These are phyloP conservation scores for Tonatia bakeri DNA, from an alignment of 2,113 vertebrate genomes.

Conservation along the genomic window DNA sequence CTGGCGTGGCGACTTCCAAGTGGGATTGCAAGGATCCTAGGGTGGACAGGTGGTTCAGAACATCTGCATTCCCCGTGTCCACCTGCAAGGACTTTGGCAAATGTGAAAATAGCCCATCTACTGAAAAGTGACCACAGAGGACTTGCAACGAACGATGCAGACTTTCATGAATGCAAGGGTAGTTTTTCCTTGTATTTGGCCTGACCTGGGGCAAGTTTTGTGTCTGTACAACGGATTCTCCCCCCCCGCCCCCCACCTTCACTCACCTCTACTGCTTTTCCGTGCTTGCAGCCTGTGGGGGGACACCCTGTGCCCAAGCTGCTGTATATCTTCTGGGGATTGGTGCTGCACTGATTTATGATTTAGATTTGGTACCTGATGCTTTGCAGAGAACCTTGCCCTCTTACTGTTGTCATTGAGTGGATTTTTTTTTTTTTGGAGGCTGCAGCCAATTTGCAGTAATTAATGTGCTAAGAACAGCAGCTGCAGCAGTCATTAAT, in stretches of 20 bases:
- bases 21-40: not conserved
- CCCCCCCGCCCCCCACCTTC: too few species aligned
- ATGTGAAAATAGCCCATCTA: not conserved
- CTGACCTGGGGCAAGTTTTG: not conserved
- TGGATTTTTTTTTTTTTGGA: constrained; percentile 67
- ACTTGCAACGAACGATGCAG: not conserved
- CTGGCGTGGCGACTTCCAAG: not conserved
- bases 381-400: constrained; percentile 49
- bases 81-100: not conserved
- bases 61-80: not conserved
- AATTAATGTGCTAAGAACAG: constrained; percentile 82
- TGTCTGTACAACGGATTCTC: not conserved
- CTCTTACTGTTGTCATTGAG: constrained; percentile 40
- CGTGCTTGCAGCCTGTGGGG: not conserved
- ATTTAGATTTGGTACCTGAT: not conserved
- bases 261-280: not conserved
- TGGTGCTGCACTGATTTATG: constrained; percentile 34
- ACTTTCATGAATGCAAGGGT: not conserved
- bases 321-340: not conserved
- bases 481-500: constrained; percentile 79
- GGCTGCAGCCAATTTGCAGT: constrained; percentile 75
- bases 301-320: not conserved
- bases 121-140: not conserved
- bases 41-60: not conserved
- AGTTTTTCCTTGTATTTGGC: not conserved